Evolutionary conservation across 2,113 vertebrate genomes (phyloP), one percentile per base, ranked within the genome.

Genomic region (Scatophagus argus): DNA sequence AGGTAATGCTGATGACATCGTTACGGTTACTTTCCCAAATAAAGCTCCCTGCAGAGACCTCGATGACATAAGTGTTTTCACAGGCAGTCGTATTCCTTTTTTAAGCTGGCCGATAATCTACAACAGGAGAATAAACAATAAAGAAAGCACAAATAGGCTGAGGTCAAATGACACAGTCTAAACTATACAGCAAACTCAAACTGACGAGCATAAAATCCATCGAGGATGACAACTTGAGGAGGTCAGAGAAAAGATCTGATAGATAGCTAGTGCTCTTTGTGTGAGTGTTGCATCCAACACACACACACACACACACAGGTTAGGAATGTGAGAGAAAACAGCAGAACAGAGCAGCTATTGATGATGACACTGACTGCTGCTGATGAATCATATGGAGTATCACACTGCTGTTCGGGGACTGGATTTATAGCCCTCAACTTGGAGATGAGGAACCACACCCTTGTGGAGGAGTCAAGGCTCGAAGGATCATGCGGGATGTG

Each of bases 261-360:
- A 62, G 74, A 70, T 4, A 34, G 38, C n/a, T 54, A 32, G 68
- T 75, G 25, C 34, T 74, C 51, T 58, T 55, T 36, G 14, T 62
- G 3, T 44, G 80, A 68, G 70, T 41, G 73, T 29, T 31, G 61
- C 36, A 68, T 56, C 43, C 14, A 34, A 60, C 46, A 67, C 76
- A 91, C 64, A 89, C 76, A 90, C 16, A 60, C 46, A 67, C 76
- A 91, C 64, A 89, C 76, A 90, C 16, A 39, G 72, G 75, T 64
- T 69, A 55, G 85, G 81, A 90, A 91, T 92, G 86, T 76, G 44
- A 59, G 55, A 70, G n/a, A 80, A 70, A 82, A 55, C 43, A 39
- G 21, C n/a, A 47, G 51, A 86, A 85, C 84, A 87, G 80, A 90
- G 61, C 47, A 41, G 74, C 74, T 65, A 66, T 88, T 83, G 74